Conservation (phyloP, 1,140 invertebrate genomes). For the Cydia strobilella region DNA sequence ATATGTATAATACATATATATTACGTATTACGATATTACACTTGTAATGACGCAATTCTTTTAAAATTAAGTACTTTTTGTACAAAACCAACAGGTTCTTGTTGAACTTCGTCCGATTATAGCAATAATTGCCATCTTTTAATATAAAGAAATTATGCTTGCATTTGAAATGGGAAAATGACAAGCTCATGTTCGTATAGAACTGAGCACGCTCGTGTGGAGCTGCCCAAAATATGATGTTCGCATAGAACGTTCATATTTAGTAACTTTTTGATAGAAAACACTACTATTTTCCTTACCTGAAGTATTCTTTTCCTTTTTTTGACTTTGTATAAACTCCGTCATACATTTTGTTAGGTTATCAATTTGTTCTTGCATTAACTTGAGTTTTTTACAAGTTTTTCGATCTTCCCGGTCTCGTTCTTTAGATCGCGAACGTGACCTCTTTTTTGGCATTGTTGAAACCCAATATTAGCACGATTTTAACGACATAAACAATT, state of each 20-base stretch:
- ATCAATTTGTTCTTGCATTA: conserved; percentile 6
- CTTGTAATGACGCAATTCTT: neutral
- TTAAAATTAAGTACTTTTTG: neutral
- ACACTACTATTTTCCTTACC: neutral
- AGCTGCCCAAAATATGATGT: conserved; percentile 14
- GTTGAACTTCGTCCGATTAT: neutral
- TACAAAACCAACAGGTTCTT: conserved; percentile 1
- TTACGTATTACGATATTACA: neutral
- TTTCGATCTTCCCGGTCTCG: neutral
- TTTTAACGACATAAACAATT: neutral
- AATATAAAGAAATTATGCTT: neutral
- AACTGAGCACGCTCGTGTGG: conserved; percentile 12
- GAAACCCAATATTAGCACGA: neutral
- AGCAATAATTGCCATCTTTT: neutral
- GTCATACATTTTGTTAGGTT: neutral
- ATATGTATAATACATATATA: neutral
- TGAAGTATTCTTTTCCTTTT: neutral
- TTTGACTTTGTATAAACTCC: neutral
- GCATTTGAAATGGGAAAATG: neutral
- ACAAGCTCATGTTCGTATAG: conserved; percentile 11
- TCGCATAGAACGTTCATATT: conserved; percentile 3
- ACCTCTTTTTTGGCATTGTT: conserved; percentile 5
- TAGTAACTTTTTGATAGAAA: neutral
- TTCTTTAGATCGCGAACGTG: neutral
- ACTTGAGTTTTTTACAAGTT: neutral